phyloP scores from a whole-genome alignment of 2,888 invertebrate genomes.

The Eupeodes luniger region DNA sequence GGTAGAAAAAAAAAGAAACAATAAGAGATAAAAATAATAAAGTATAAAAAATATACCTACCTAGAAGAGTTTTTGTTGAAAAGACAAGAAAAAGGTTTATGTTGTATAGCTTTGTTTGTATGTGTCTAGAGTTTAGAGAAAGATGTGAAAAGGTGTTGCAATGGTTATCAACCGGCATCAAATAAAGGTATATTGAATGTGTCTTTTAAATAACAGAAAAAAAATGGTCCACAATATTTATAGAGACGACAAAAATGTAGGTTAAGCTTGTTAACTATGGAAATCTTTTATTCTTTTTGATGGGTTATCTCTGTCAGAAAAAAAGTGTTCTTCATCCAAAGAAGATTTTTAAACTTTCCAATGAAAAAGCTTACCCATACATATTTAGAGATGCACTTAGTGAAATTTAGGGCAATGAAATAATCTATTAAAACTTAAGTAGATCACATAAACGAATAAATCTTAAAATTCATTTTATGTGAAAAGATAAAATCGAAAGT shows the following conservation, averaged over 20 bases:
- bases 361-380: neutral
- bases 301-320: constrained; percentile 3
- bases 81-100: constrained; percentile 35
- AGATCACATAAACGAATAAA: no score
- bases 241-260: constrained; percentile 30
- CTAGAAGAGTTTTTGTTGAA: neutral
- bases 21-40: constrained; percentile 15
- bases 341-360: neutral
- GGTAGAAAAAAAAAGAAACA: constrained; percentile 25
- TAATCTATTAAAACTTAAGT: no score
- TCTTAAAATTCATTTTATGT: no score
- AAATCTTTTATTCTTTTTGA: constrained; percentile 15
- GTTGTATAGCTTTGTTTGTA: neutral
- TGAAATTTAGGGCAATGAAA: neutral
- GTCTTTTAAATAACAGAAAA: constrained; percentile 1
- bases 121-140: neutral
- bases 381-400: neutral
- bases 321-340: neutral
- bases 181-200: neutral
- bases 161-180: constrained; percentile 9
- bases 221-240: constrained; percentile 29
- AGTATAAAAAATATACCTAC: neutral
- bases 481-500: no score
- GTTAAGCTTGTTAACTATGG: constrained; percentile 38
- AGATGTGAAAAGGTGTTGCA: constrained; percentile 47